Evolutionary conservation across 1,140 invertebrate genomes (phyloP), one percentile per base, ranked within the genome.

Genomic region (Drosophila lacteicornis): DNA sequence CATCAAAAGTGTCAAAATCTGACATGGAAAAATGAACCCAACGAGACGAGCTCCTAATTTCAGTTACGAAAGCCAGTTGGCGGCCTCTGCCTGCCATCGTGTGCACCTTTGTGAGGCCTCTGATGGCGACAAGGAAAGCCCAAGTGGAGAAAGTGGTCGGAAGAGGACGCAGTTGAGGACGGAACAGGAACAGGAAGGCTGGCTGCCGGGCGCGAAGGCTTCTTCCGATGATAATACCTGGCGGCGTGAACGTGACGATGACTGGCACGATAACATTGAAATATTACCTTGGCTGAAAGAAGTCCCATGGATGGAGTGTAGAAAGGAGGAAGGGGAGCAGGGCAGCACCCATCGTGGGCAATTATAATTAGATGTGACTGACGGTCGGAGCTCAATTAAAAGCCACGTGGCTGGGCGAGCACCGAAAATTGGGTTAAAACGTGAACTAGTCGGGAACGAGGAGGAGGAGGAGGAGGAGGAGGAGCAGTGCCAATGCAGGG

Each of bases 281-380:
- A 85, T 79, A 85, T 86, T 66, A 55, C 63, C 59, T n/a, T 42
- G 43, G 46, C 33, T 60, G 15, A 19, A 27, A 30, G 38, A 43
- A 57, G 57, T 7, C 22, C 30, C 42, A 12, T 12, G 11, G 19
- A 33, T 1, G 61, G 7, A 5, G 17, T 11, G 22, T 15, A 17
- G 59, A 12, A 22, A 33, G 13, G 33, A 25, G 22, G 3, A 25
- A 25, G 22, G 22, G 22, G 22, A 25, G 22, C 22, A 25, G 22
- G 22, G 22, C 30, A 15, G 43, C 53, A 49, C 49, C 67, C 59
- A 55, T 63, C 60, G 63, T 53, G 42, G 69, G 65, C 80, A 83
- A 87, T 83, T 87, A 84, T 87, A 88, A 88, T 88, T 88, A 88
- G 84, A 88, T 88, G 77, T 78, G 84, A 57, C 75, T 78, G 58